Evolutionary conservation across 2,113 vertebrate species (phyloP).

Genomic region (Corydoras maculifer): DNA sequence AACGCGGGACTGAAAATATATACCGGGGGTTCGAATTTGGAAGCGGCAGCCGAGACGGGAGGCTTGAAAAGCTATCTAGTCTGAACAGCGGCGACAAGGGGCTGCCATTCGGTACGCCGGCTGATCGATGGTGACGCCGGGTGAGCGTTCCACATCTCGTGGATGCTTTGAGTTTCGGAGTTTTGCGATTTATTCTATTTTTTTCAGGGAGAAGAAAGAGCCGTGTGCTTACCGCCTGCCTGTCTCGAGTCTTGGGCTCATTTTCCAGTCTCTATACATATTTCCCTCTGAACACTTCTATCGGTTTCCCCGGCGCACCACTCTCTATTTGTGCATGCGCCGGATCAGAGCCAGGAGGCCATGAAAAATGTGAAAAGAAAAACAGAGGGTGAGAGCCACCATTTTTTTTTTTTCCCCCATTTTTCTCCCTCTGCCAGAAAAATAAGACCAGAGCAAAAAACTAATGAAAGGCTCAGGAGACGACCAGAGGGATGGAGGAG

Average conservation of each 20-base stretch:
- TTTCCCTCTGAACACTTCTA: slow-evolving; percentile 15
- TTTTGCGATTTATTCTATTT: background rate
- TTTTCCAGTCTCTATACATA: slow-evolving; percentile 12
- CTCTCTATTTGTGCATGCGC: slow-evolving; percentile 22
- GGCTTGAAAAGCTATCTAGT: background rate
- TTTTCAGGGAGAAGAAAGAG: slow-evolving; percentile 14
- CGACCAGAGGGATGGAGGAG: too few species aligned
- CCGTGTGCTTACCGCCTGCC: background rate
- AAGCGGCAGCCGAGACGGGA: slow-evolving; percentile 16
- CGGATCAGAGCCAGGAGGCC: slow-evolving; percentile 17
- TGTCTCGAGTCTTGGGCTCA: background rate
- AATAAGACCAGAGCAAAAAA: background rate
- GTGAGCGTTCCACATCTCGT: slow-evolving; percentile 2
- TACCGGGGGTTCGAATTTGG: background rate
- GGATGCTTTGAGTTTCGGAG: background rate
- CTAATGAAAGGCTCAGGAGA: background rate
- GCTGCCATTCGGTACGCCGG: background rate
- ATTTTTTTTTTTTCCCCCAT: too few species aligned
- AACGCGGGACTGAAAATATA: too few species aligned
- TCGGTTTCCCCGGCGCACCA: background rate
- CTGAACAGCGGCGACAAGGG: slow-evolving; percentile 11
- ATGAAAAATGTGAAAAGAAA: background rate
- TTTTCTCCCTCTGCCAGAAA: background rate
- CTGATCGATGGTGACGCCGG: slow-evolving; percentile 19
- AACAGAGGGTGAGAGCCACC: background rate